Evolutionary conservation across 2,113 vertebrate species (phyloP).

Genomic region (Mugil cephalus): DNA sequence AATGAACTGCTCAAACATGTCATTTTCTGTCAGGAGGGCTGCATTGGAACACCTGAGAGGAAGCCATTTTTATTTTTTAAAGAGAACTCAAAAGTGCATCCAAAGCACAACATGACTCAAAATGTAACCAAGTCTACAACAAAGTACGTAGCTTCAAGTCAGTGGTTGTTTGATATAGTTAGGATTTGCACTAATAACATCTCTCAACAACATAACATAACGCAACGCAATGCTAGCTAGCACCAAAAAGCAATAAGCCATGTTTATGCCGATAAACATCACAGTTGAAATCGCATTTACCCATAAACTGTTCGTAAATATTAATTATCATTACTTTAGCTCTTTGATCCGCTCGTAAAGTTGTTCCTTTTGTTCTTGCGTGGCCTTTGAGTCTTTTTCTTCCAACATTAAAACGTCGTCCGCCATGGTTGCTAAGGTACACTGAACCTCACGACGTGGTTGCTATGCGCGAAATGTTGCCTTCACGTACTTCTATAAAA

Average conservation of each 20-base stretch:
- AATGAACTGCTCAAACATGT: slow-evolving; percentile 64
- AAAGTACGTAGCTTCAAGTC: neutral
- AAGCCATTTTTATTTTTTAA: neutral
- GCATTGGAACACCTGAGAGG: slow-evolving; percentile 32
- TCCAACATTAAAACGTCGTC: neutral
- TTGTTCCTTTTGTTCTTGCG: neutral
- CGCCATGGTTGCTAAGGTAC: slow-evolving; percentile 67
- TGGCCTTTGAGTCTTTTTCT: neutral
- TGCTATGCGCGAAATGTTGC: slow-evolving; percentile 47
- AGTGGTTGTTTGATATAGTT: neutral
- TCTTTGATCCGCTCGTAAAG: slow-evolving; percentile 36
- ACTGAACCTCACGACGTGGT: slow-evolving; percentile 12
- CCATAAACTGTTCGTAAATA: neutral
- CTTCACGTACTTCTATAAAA: neutral
- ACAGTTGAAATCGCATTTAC: neutral
- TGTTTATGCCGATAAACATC: too few relatives aligned
- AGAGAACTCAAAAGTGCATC: neutral
- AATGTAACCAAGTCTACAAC: too few relatives aligned
- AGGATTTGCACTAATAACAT: neutral
- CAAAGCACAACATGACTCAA: neutral
- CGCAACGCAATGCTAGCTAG: neutral
- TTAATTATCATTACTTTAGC: slow-evolving; percentile 49
- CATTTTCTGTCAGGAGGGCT: slow-evolving; percentile 62
- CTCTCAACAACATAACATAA: neutral
- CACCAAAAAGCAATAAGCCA: too few relatives aligned